Base-by-base conservation (phyloP, 2,888 invertebrate genomes). In the Meteorus cinctellus region DNA sequence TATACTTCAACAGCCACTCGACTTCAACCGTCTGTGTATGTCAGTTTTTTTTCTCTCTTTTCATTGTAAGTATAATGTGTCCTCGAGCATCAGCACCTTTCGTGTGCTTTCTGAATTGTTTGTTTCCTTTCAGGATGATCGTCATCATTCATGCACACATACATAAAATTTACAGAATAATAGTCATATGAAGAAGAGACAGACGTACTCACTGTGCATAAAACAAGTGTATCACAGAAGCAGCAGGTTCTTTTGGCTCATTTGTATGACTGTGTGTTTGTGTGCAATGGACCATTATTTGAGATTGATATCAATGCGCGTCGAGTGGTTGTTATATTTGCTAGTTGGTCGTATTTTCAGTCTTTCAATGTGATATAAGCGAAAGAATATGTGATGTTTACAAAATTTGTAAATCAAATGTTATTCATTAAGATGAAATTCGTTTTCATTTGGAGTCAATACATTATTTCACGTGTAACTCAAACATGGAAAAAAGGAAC, bases 251-350 rank as follows among this genome's bases (percentile, higher is more conserved):
- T 34, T 75, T 41, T 19, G 41, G 63, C 4, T 36, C 31, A 16
- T 66, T 66, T 8, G 1, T 55, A 8, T 55, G 48, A 4, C 36
- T 19, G 24, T 65, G 36, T 65, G 67, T 27, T 5, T 71, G 51
- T 75, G 51, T 48, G 79, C 78, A 75, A 79, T 75, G 74, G 74
- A 79, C 81, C 79, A 78, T 80, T 81, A 82, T 81, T 81, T 79
- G 82, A 75, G 72, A 70, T 80, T 79, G 77, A 79, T 79, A 80
- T 81, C 80, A 78, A 74, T 79, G 76, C 75, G 70, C 77, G 81
- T 81, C 78, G 76, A 62, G 41, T 60, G 29, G 51, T n/a, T 29
- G 41, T 66, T 74, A 62, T 51, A 71, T 71, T 63, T 51, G 70
- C 62, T 31, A 41, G 29, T 59, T 67, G 59, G 55, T 34, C 19